Percentiles rank a stretch among this genome's conserved stretches.
These are phyloP conservation scores for Struthio camelus DNA, from an alignment of 2,113 vertebrate species.

Conservation along the genomic window DNA sequence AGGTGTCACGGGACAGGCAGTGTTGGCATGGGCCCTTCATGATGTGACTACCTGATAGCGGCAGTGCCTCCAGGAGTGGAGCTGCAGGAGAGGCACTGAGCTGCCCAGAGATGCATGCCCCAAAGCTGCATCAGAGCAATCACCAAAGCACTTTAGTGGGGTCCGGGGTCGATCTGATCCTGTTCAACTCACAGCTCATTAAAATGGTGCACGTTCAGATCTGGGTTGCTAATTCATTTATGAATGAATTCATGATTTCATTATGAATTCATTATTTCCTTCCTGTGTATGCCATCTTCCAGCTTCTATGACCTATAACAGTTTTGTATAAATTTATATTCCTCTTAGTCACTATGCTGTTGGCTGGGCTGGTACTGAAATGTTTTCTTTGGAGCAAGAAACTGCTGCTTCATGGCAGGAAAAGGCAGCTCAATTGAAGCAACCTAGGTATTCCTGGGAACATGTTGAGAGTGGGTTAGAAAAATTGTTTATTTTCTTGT, in stretches of 20 bases:
- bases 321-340: not conserved
- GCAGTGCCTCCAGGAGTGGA: not conserved
- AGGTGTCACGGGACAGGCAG: not conserved
- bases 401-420: not conserved
- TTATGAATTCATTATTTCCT: not conserved
- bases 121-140: not conserved
- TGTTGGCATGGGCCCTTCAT: not conserved
- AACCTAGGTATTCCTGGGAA: not conserved
- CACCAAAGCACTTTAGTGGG: accelerated
- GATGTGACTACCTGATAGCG: not conserved
- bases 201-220: not conserved
- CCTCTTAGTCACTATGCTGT: not conserved
- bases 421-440: not conserved
- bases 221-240: not conserved
- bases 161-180: not conserved
- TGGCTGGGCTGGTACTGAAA: not conserved
- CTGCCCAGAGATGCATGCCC: not conserved
- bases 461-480: not conserved
- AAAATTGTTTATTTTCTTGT: not conserved
- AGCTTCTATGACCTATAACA: not conserved
- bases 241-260: not conserved
- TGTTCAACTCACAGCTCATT: not conserved
- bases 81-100: not conserved
- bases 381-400: not conserved
- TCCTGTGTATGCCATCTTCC: not conserved